Base-by-base conservation (phyloP, 2,888 invertebrate genomes). In the Polymixis lichenea region DNA sequence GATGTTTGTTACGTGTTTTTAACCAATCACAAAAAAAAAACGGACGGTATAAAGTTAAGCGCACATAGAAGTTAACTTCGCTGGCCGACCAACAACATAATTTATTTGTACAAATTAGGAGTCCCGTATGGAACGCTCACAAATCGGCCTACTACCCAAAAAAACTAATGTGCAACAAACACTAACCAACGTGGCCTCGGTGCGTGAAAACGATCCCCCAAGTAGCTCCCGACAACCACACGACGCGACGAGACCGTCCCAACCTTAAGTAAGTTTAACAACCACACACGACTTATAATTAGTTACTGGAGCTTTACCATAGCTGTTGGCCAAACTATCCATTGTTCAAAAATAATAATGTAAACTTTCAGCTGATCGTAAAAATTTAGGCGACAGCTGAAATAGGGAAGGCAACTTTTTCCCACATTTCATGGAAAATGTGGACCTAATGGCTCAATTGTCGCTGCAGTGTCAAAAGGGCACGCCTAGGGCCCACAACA, bases 341-440 rank as follows among this genome's bases (percentile, higher is more conserved):
- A 83, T 56, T 71, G 60, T 66, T 73, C 46, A 28, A 25, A 11
- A 19, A 74, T 78, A 75, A 72, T 71, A 75, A 71, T 68, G 51
- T 71, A 69, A 79, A 83, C 60, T 64, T 49, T 64, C 61, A 68
- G 58, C 43, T 68, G 58, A 32, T 65, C 79, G 71, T 82, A 72
- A 83, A 83, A 49, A 56, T 19, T 13, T 53, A 55, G 51, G 22
- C 43, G 28, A n/a, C 17, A 22, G 46, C 22, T 51, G 32, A 17
- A 62, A n/a, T n/a, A n/a, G n/a, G n/a, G n/a, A 75, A 56, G 25
- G 32, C 22, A 32, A 28, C 49, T n/a, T 53, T 74, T 82, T 46
- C 17, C 4, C 64, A n/a, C 62, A n/a, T 82, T 80, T 67, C 53
- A 62, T 55, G 55, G 38, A 19, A 55, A 70, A 46, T 53, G 76